Conservation (phyloP, 1,140 invertebrate species). For the Chelonus insularis region DNA sequence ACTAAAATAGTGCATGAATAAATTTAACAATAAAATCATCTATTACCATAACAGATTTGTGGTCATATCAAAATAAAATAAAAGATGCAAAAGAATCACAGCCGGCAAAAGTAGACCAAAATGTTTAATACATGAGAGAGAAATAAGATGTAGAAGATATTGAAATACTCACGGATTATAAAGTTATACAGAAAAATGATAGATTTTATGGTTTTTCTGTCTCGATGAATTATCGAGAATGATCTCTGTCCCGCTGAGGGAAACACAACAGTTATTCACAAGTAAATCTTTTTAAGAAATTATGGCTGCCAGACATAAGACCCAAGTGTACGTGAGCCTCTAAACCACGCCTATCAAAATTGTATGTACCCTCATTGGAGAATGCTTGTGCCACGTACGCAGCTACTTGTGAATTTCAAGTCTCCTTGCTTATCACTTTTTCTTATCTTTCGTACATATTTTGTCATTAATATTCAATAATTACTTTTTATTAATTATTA, state of each 20-base stretch:
- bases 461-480: not conserved
- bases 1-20: too few species aligned
- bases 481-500: too few species aligned
- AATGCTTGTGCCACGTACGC: slow-evolving; percentile 46
- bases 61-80: too few species aligned
- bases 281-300: slow-evolving; percentile 34
- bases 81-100: slow-evolving; percentile 3
- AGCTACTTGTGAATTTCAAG: slow-evolving; percentile 28
- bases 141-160: not conserved
- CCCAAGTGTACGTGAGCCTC: slow-evolving; percentile 4
- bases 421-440: not conserved
- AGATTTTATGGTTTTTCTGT: slow-evolving; percentile 2
- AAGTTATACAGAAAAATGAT: not conserved
- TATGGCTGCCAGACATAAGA: slow-evolving; percentile 42
- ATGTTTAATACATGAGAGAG: not conserved
- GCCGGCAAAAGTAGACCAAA: slow-evolving; percentile 7
- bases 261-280: slow-evolving; percentile 29
- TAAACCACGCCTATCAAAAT: slow-evolving; percentile 48
- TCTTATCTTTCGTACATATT: not conserved
- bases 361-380: slow-evolving; percentile 38
- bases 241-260: not conserved
- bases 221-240: slow-evolving; percentile 25
- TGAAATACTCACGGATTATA: not conserved
- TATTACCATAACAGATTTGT: too few species aligned
- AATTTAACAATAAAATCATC: too few species aligned